A percentile compares a stretch with the other conserved stretches of the same genome.
These are phyloP conservation scores for Orius laevigatus DNA, from an alignment of 1,140 invertebrate species.

Conservation along the genomic window DNA sequence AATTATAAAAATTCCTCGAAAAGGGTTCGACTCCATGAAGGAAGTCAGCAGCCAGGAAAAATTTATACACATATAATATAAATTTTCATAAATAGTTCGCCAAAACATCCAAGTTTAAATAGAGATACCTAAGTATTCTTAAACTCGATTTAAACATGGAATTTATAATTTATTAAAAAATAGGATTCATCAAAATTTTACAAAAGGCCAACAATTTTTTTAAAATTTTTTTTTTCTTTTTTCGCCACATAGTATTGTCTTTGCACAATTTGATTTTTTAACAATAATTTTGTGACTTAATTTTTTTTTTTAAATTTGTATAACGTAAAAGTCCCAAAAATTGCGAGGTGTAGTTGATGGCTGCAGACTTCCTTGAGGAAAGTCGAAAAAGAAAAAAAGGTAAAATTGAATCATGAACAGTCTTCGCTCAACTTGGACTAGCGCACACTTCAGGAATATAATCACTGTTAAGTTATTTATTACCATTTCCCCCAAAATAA, in stretches of 20 bases:
- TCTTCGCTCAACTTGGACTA: conserved; percentile 21
- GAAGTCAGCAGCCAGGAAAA: conserved; percentile 7
- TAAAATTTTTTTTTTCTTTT: too few relatives aligned
- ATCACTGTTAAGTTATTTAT: conserved; percentile 7
- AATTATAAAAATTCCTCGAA: conserved; percentile 2
- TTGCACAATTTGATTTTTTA: conserved; percentile 16
- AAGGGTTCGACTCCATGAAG: too few relatives aligned
- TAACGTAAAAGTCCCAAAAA: conserved; percentile 15
- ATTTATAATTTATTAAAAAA: conserved; percentile 7
- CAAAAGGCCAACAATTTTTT: conserved; percentile 13
- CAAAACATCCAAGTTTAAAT: conserved; percentile 7
- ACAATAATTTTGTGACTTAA: conserved; percentile 13
- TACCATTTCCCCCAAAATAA: neutral
- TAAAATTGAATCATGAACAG: conserved; percentile 17
- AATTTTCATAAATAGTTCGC: too few relatives aligned
- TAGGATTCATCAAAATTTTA: conserved; percentile 12
- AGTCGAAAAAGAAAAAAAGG: conserved; percentile 3
- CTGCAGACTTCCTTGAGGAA: conserved; percentile 5
- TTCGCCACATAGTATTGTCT: conserved; percentile 15
- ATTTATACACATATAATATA: too few relatives aligned
- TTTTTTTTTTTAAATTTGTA: conserved; percentile 10
- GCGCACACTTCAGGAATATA: conserved; percentile 19
- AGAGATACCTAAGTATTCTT: too few relatives aligned
- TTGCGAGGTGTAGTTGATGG: conserved; percentile 17
- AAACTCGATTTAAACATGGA: conserved; percentile 3